Conservation (phyloP, 2,113 vertebrate genomes). For the Cynocephalus volans region DNA sequence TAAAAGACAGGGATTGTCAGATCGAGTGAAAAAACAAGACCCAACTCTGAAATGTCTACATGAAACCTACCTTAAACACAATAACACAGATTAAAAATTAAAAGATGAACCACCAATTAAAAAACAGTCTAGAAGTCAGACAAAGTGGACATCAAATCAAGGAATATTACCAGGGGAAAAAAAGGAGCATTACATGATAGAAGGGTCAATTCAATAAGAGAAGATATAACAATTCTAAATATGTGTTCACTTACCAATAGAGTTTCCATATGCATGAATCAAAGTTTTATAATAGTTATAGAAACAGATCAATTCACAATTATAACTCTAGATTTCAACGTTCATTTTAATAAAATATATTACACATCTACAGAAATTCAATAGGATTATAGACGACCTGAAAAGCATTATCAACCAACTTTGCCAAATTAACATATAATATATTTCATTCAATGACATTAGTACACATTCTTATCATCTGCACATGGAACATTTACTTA, state of each 20-base stretch:
- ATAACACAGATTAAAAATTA: neutral
- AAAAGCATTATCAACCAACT: neutral
- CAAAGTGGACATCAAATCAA: neutral
- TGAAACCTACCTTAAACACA: neutral
- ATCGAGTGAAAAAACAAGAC: neutral
- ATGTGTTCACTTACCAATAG: neutral
- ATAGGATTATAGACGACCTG: neutral
- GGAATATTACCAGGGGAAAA: neutral
- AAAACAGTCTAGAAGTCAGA: neutral
- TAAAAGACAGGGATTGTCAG: neutral
- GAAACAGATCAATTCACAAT: neutral
- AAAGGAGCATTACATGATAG: neutral
- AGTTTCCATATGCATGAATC: neutral
- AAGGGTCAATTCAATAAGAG: neutral
- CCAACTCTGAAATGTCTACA: neutral
- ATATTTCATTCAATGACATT: neutral
- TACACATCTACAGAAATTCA: neutral
- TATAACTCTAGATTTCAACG: neutral
- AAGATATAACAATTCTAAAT: neutral
- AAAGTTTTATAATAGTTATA: neutral
- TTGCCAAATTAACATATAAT: neutral
- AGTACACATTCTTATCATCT: neutral
- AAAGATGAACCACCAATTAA: neutral
- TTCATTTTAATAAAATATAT: conserved; percentile 3
- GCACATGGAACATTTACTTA: neutral